These are phyloP conservation scores for Salvator merianae DNA, from an alignment of 2,113 vertebrate genomes.

Conservation along the genomic window DNA sequence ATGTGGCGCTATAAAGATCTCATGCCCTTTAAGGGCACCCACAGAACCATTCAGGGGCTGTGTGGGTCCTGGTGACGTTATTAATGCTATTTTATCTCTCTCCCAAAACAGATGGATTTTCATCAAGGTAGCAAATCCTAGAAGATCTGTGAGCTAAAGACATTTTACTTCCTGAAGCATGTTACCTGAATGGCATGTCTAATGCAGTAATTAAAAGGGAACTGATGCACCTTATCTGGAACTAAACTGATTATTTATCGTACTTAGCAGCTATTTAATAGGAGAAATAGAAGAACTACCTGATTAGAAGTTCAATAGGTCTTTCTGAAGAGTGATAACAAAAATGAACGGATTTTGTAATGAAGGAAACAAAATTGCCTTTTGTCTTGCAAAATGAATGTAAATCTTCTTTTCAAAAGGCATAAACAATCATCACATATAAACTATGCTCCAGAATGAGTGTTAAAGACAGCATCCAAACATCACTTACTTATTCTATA, in stretches of 20 bases:
- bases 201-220: conserved; percentile 70
- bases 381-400: conserved; percentile 52
- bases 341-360: conserved; percentile 63
- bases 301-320: conserved; percentile 62
- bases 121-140: not conserved
- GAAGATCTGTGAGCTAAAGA: conserved; percentile 45
- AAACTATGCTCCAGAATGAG: conserved; percentile 16
- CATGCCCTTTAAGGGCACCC: too few relatives aligned
- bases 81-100: conserved; percentile 24
- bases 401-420: conserved; percentile 39
- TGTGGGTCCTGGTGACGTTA: conserved; percentile 21
- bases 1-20: too few relatives aligned
- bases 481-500: too few relatives aligned
- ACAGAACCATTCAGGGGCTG: too few relatives aligned
- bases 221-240: conserved; percentile 74
- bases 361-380: conserved; percentile 57
- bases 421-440: not conserved
- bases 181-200: conserved; percentile 71
- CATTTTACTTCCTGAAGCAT: conserved; percentile 62
- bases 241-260: conserved; percentile 74
- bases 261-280: conserved; percentile 59
- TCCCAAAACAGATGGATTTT: conserved; percentile 32
- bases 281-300: conserved; percentile 55
- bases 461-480: too few relatives aligned
- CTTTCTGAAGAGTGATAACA: conserved; percentile 51